phyloP scores from a whole-genome alignment of 2,888 invertebrate species.

The Pterobdella sp. region DNA sequence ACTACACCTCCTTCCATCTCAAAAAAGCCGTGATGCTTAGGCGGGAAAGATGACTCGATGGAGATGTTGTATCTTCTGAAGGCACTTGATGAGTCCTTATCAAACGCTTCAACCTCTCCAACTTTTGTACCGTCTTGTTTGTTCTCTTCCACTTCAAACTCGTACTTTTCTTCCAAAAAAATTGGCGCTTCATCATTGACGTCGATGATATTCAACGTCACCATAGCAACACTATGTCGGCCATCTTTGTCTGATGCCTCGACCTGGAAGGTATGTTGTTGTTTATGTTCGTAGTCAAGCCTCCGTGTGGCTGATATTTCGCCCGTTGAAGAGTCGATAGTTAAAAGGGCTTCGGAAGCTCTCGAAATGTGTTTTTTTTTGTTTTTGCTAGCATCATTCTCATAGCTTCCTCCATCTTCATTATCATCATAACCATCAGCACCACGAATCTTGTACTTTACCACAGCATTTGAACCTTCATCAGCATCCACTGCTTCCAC shows the following conservation, averaged over 20 bases:
- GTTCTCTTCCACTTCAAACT: constrained; percentile 34
- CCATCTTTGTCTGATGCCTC: constrained; percentile 31
- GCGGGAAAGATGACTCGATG: constrained; percentile 28
- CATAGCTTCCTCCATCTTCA: not conserved
- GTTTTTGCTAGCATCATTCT: constrained; percentile 15
- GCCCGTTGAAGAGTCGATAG: constrained; percentile 39
- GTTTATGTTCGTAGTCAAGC: constrained; percentile 35
- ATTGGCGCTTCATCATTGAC: constrained; percentile 35
- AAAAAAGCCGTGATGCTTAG: constrained; percentile 15
- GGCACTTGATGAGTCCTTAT: constrained; percentile 30
- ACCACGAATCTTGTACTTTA: constrained; percentile 30
- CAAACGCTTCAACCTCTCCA: constrained; percentile 31
- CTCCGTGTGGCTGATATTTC: constrained; percentile 40
- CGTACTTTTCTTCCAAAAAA: constrained; percentile 30
- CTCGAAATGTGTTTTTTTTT: constrained; percentile 18
- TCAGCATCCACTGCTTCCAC: constrained; percentile 36
- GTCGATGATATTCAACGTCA: constrained; percentile 32
- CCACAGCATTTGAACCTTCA: constrained; percentile 42
- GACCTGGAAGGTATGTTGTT: constrained; percentile 28
- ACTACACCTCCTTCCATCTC: constrained; percentile 22
- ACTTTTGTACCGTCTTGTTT: constrained; percentile 31
- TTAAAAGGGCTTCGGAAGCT: constrained; percentile 2
- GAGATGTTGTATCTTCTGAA: constrained; percentile 30
- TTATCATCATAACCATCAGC: not conserved
- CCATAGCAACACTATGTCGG: constrained; percentile 20